These are phyloP conservation scores for Halictus ligatus DNA, from an alignment of 2,888 invertebrate genomes.

Conservation along the genomic window DNA sequence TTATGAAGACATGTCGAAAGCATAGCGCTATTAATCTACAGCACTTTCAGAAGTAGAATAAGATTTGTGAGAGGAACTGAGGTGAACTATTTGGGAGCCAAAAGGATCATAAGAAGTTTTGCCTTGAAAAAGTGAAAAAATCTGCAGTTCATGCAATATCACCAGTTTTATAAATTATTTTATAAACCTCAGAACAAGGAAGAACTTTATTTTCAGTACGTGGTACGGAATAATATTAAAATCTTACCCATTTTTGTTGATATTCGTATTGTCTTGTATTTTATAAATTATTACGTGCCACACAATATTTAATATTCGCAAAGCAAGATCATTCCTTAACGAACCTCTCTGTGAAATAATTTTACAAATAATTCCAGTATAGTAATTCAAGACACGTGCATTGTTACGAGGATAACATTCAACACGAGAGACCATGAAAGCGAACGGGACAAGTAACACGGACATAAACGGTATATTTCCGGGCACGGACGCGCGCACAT, in stretches of 20 bases:
- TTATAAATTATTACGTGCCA: background rate
- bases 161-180: background rate
- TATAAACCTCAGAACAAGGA: background rate
- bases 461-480: conserved; percentile 22
- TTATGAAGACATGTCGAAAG: background rate
- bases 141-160: background rate
- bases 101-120: background rate
- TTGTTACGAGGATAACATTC: background rate
- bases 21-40: background rate
- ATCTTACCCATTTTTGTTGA: background rate
- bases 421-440: background rate
- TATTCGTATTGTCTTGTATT: background rate
- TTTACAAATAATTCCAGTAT: background rate
- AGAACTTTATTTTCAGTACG: too few relatives aligned
- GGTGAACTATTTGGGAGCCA: background rate
- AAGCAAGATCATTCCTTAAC: background rate
- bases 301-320: too few relatives aligned
- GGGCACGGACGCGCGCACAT: background rate
- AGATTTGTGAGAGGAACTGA: background rate
- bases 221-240: background rate
- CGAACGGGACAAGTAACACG: conserved; percentile 38
- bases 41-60: conserved; percentile 10
- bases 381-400: background rate
- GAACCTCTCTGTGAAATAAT: background rate
- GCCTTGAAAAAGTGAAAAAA: background rate